Evolutionary conservation across 2,888 invertebrate species (phyloP), one percentile per base, ranked within the genome.

Genomic region (Nemoura dubitans): DNA sequence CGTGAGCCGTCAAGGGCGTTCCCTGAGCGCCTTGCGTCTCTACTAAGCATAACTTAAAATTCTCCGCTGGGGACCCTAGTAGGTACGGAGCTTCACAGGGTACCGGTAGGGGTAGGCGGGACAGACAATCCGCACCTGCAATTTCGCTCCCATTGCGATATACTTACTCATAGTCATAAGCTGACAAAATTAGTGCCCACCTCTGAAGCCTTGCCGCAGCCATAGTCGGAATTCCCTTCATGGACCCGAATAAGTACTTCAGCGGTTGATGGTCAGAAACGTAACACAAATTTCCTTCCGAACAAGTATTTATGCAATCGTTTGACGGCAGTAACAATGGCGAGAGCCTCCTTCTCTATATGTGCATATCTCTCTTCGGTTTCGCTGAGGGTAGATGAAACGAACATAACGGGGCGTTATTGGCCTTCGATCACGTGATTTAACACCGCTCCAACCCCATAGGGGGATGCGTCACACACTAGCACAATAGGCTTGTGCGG

Each of bases 311-410:
- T 77, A 21, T 77, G 25, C 26, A 77, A 16, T 3, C 77, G 77
- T 26, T 77, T 77, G 3, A 77, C 77, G 26, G 77, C 77, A 7
- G 26, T 25, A 6, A 77, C 26, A 5, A 77, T n/a, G 6, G 77
- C 77, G 6, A 77, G 6, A 21, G 77, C 77, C 16, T 77, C 77
- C n/a, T n/a, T n/a, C 25, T 76, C 21, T 26, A 82, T 77, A 27
- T 85, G 85, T 21, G 76, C 43, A n/a, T 85, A 85, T 10, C 27
- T 29, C 77, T 76, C 25, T 6, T 43, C 85, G 25, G 85, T 25
- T 43, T n/a, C 1, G 27, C n/a, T 76, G 21, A 85, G n/a, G 1
- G 6, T 82, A 16, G 59, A 27, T 3, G 43, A 85, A 10, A 59
- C 77, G 59, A 85, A 85, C 59, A 76, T 29, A 59, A 85, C 85